Conservation (phyloP, 2,888 invertebrate genomes). For the Ennomos erosarius region DNA sequence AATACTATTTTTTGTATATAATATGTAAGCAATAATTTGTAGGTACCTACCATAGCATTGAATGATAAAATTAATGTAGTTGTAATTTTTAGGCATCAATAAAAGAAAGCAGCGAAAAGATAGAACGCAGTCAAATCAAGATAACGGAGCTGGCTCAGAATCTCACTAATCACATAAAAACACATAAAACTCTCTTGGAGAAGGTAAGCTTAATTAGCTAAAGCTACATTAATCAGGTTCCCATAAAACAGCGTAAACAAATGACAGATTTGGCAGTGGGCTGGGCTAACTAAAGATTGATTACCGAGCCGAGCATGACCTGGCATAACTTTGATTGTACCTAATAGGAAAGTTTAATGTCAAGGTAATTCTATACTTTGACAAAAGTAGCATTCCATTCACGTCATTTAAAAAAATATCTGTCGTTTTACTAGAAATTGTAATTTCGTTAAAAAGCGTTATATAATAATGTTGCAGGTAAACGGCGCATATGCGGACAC, state of each 20-base stretch:
- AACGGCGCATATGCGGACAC: slow-evolving; percentile 87
- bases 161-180: slow-evolving; percentile 68
- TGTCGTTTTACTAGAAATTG: too few species aligned
- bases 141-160: slow-evolving; percentile 70
- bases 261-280: slow-evolving; percentile 41
- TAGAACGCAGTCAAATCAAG: slow-evolving; percentile 71
- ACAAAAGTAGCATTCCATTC: too few species aligned
- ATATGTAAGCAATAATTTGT: too few species aligned
- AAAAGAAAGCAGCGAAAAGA: slow-evolving; percentile 72
- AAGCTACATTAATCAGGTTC: slow-evolving; percentile 34
- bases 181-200: slow-evolving; percentile 71
- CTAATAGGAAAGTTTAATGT: slow-evolving; percentile 10
- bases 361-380: slow-evolving; percentile 9
- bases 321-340: slow-evolving; percentile 21
- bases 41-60: too few species aligned
- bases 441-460: too few species aligned
- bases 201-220: slow-evolving; percentile 60
- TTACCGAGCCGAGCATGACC: slow-evolving; percentile 26
- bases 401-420: too few species aligned
- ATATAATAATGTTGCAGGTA: slow-evolving; percentile 64
- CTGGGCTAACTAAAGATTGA: slow-evolving; percentile 38
- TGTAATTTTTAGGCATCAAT: slow-evolving; percentile 69
- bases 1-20: too few species aligned
- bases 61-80: not conserved
- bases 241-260: slow-evolving; percentile 34